Base-by-base conservation (phyloP, 1,140 invertebrate species). In the Hyposmocoma kahamanoa region DNA sequence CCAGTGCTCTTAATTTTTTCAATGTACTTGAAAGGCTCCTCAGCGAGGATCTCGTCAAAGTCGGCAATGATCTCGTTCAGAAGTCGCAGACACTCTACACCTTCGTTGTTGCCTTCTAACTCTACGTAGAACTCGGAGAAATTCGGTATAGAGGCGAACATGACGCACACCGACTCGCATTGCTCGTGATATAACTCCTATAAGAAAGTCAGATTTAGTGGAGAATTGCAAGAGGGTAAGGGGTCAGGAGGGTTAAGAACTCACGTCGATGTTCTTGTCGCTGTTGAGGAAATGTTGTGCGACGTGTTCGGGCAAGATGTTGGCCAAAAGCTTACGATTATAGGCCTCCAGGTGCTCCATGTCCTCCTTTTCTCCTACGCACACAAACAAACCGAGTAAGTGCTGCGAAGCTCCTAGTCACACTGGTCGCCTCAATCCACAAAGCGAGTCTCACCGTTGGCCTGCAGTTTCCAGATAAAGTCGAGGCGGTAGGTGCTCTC, bases 1-100 rank as follows among this genome's bases (percentile, higher is more conserved):
- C 96, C 96, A 0, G 97, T 98, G 50, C 96, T 97, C 82, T 99
- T 99, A 64, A 99, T 99, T 86, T 99, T 99, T 86, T 99, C 97
- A 59, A 98, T 96, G 84, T 93, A 96, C 17, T 89, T 91, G 86
- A 97, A 98, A 56, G 90, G 89, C 8, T 94, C 92, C 71, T 97
- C 95, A 3, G 93, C 91, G 0, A 97, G 88, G 42, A 97, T 86
- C 78, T 97, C 94, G 79, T 99, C 97, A 77, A 98, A 98, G 86
- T 98, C 97, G 0, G 96, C 97, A 45, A 98, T 97, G 64, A 98
- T 98, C 89, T 99, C 97, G 84, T 99, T 99, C 2, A 98, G 89
- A 0, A 98, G 90, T 34, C 97, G 87, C 20, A 98, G 89, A 79
- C 97, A 98, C 78, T 98, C 97, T 10, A 98, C 93, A 1, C 97